Evolutionary conservation across 2,888 invertebrate species (phyloP).

Genomic region (Machimus atricapillus): DNA sequence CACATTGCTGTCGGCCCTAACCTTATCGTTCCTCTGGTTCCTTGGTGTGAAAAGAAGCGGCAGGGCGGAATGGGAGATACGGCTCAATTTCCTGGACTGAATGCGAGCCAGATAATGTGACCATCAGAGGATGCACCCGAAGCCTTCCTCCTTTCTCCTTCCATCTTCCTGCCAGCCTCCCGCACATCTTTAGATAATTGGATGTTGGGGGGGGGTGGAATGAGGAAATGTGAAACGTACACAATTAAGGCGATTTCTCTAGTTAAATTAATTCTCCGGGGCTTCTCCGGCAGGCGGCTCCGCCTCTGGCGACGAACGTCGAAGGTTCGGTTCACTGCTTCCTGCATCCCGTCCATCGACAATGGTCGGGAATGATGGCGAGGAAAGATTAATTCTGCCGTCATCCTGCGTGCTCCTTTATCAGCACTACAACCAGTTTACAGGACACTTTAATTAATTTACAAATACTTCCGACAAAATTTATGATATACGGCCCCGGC

Average conservation of each 20-base stretch:
- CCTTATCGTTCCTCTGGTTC: not conserved
- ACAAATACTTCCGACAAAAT: conserved; percentile 35
- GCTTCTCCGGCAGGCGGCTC: not conserved
- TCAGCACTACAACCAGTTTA: conserved; percentile 21
- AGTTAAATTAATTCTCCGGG: not conserved
- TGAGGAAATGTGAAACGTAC: not conserved
- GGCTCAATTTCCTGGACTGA: not conserved
- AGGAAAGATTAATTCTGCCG: conserved; percentile 35
- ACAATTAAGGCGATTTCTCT: not conserved
- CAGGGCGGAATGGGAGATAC: not conserved
- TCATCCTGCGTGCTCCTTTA: not conserved
- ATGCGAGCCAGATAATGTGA: not conserved
- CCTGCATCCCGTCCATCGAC: conserved; percentile 10
- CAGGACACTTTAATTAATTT: conserved; percentile 38
- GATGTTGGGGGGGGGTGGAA: not conserved
- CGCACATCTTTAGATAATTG: not conserved
- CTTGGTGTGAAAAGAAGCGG: not conserved
- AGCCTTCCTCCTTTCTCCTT: no score
- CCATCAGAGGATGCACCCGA: not conserved
- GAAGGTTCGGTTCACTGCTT: not conserved
- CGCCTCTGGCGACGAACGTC: not conserved
- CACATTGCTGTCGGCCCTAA: not conserved
- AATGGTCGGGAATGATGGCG: conserved; percentile 11
- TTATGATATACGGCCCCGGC: conserved; percentile 25
- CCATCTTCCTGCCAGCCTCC: no score